Conservation (phyloP, 2,113 vertebrate genomes). For the Rhinoderma darwinii region DNA sequence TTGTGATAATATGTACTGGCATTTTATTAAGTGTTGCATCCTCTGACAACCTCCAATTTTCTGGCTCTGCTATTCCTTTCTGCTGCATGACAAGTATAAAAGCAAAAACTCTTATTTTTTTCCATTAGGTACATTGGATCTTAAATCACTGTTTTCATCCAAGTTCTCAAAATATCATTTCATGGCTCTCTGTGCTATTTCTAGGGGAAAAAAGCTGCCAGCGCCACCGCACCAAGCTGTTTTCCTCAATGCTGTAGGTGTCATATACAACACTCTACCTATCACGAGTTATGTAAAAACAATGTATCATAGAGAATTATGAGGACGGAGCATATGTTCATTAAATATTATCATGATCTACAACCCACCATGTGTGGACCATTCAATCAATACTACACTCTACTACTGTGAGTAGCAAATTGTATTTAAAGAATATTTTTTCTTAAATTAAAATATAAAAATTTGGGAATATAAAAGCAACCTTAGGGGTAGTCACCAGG, state of each 20-base stretch:
- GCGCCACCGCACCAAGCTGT: conserved; percentile 29
- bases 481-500: too few relatives aligned
- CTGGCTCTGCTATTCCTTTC: not conserved
- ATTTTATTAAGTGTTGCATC: not conserved
- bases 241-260: conserved; percentile 31
- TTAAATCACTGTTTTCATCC: conserved; percentile 4
- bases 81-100: not conserved
- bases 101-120: not conserved
- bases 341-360: conserved; percentile 41
- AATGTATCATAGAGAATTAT: not conserved
- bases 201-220: conserved; percentile 23
- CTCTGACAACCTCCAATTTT: not conserved
- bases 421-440: not conserved
- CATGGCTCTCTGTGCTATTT: conserved; percentile 7
- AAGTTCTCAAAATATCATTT: conserved; percentile 31
- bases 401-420: not conserved
- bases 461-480: too few relatives aligned
- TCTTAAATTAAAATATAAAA: too few relatives aligned
- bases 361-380: conserved; percentile 7
- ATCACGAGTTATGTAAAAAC: conserved; percentile 42
- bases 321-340: conserved; percentile 28
- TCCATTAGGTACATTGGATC: not conserved
- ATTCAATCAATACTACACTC: not conserved
- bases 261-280: conserved; percentile 24
- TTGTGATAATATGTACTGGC: not conserved